Conservation (phyloP, 30 jellyfish, hydroid and myxozoan genomes). For the Aurelia sp. region DNA sequence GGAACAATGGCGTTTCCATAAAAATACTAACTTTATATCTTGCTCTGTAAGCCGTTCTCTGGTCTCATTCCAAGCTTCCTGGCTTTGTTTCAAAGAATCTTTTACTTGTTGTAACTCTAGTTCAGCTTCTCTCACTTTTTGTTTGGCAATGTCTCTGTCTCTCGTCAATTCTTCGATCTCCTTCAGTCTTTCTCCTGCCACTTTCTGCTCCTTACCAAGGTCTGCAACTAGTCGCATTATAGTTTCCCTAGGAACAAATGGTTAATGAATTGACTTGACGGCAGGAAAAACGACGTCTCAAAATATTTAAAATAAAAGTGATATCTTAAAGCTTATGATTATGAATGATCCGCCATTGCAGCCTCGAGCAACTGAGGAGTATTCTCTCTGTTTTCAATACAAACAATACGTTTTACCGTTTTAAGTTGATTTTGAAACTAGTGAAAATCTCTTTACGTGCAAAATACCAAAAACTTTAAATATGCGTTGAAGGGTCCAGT, state of each 20-base stretch:
- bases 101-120: conserved; percentile 69
- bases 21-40: conserved; percentile 50
- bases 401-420: no score
- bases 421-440: no score
- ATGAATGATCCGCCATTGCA: no score
- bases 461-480: no score
- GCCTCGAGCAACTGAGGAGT: no score
- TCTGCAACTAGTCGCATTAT: conserved; percentile 85
- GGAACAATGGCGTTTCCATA: neutral
- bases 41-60: conserved; percentile 62
- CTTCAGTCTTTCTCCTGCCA: conserved; percentile 55
- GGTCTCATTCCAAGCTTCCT: conserved; percentile 75
- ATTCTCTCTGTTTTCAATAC: no score
- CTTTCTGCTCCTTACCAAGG: conserved; percentile 75
- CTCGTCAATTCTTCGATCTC: conserved; percentile 67
- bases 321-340: no score
- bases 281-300: no score
- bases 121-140: conserved; percentile 65
- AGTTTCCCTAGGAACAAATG: conserved; percentile 49
- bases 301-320: no score
- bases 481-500: no score
- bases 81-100: conserved; percentile 79
- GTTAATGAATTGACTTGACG: no score
- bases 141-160: conserved; percentile 75
- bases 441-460: no score